Percentiles rank a stretch among this genome's conserved stretches.
phyloP scores from a whole-genome alignment of 1,140 invertebrate genomes.

The Drosophila hydei region DNA sequence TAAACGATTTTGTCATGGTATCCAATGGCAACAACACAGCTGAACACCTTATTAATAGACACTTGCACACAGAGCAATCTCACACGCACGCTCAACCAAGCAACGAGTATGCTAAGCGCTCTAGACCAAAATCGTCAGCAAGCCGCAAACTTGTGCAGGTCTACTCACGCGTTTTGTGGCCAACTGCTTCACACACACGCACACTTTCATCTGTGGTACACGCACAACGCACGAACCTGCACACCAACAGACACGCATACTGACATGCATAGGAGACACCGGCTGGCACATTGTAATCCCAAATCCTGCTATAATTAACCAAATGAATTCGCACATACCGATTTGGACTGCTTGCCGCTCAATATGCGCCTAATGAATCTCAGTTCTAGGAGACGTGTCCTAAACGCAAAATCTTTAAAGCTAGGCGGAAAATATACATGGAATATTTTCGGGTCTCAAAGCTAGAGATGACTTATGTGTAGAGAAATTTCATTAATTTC shows the following conservation, averaged over 20 bases:
- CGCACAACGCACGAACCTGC: neutral
- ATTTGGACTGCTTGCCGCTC: conserved; percentile 52
- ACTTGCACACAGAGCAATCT: conserved; percentile 3
- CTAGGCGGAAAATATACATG: too few species aligned
- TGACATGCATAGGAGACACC: conserved; percentile 13
- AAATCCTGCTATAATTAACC: conserved; percentile 73
- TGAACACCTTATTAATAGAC: conserved; percentile 39
- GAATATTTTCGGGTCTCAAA: too few species aligned
- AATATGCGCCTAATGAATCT: too few species aligned
- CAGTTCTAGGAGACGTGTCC: neutral
- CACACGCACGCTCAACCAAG: neutral
- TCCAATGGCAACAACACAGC: conserved; percentile 26
- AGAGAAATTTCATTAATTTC: neutral
- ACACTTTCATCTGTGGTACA: neutral
- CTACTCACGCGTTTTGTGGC: conserved; percentile 42
- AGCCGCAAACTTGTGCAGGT: conserved; percentile 27
- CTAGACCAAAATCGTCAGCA: conserved; percentile 21
- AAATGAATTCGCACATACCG: conserved; percentile 72
- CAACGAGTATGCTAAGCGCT: conserved; percentile 12
- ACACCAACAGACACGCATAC: neutral
- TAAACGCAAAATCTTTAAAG: conserved; percentile 19
- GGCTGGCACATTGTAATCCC: conserved; percentile 47
- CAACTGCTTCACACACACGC: conserved; percentile 13
- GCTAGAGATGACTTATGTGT: conserved; percentile 6
- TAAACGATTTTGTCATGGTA: conserved; percentile 55